phyloP scores from a whole-genome alignment of 1,140 invertebrate species.

The Eufriesea mexicana region DNA sequence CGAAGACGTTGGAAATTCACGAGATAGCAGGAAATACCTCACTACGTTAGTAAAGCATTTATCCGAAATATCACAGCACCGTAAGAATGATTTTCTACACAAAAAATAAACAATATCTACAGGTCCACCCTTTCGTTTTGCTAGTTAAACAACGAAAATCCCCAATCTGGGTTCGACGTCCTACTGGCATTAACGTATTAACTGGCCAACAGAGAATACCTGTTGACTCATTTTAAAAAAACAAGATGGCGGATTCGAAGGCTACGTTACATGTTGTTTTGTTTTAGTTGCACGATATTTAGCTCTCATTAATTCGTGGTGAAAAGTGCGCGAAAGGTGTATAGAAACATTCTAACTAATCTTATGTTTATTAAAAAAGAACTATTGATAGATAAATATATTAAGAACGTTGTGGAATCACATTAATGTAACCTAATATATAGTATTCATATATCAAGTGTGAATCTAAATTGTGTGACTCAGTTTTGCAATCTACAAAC shows the following conservation, averaged over 20 bases:
- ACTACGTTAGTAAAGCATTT: constrained; percentile 58
- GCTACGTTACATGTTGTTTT: constrained; percentile 47
- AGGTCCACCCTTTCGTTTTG: neutral
- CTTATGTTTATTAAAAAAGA: neutral
- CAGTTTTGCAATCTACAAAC: neutral
- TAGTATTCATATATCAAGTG: neutral
- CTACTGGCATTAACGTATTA: constrained; percentile 50
- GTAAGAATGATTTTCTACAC: neutral
- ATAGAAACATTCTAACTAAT: neutral
- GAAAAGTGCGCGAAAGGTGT: neutral
- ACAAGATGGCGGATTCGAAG: constrained; percentile 55
- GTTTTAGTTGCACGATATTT: constrained; percentile 34
- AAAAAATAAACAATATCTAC: neutral
- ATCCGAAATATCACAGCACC: constrained; percentile 14
- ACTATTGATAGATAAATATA: neutral
- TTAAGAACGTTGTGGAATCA: neutral
- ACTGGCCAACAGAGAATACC: constrained; percentile 30
- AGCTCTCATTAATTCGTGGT: neutral
- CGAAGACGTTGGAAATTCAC: constrained; percentile 68
- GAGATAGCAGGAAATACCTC: constrained; percentile 69
- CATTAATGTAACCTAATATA: constrained; percentile 1
- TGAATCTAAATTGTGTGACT: neutral
- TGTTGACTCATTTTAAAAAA: constrained; percentile 48
- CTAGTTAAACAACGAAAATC: constrained; percentile 33
- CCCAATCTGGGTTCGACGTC: constrained; percentile 39